Base-by-base conservation (phyloP, 2,888 invertebrate genomes). In the Pardosa pseudoannulata region DNA sequence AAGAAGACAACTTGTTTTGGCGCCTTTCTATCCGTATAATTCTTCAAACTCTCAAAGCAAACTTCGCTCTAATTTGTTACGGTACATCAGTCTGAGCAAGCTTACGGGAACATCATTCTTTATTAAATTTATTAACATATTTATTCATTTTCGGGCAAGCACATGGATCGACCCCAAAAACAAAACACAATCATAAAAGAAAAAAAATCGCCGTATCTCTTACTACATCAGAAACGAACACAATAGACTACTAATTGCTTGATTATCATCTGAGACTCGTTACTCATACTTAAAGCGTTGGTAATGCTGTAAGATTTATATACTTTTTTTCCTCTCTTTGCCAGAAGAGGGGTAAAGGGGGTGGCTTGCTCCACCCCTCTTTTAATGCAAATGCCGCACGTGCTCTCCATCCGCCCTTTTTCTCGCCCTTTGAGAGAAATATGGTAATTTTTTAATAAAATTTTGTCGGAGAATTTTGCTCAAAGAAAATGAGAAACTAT, bases 241-340 rank as follows among this genome's bases (percentile, higher is more conserved):
- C 72, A 72, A 50, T 72, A 28, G 72, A 72, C 72, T 72, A 39
- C 31, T 72, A 72, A 72, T 72, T 72, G 29, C 36, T 36, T 56
- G 50, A 72, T 72, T 72, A 72, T 29, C 72, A 72, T 72, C 46
- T 50, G 23, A 13, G 19, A 29, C 13, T 56, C 72, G 39, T 72
- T 72, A 72, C 13, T 72, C 56, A 72, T 72, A 72, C 70, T 70
- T 70, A 70, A 39, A 29, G 50, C 72, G 31, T n/a, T 29, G 13
- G 31, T 50, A 50, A 31, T 72, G 31, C n/a, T 27, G n/a, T 50
- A 27, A 36, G 39, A 9, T 50, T 72, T 72, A 23, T 72, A 32
- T 31, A 9, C n/a, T 13, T 23, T 31, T 68, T n/a, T 32, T 64
- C 27, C 27, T 27, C 23, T 5, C 27, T 0, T 64, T 27, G 27